These are phyloP conservation scores for Erebia aethiops DNA, from an alignment of 2,888 invertebrate genomes.

Conservation along the genomic window DNA sequence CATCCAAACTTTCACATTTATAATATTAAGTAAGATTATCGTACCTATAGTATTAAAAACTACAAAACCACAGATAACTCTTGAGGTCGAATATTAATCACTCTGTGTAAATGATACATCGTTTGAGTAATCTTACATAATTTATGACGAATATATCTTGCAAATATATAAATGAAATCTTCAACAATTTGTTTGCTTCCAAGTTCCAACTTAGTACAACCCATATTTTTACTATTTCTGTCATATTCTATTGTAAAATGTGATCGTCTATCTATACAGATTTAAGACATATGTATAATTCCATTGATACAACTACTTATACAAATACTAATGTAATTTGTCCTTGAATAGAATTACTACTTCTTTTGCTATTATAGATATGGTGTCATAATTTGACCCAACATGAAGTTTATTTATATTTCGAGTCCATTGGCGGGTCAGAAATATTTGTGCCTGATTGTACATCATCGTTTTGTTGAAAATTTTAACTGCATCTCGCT, in stretches of 20 bases:
- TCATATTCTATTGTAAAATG: no score
- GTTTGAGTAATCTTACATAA: slow-evolving; percentile 1
- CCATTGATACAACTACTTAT: no score
- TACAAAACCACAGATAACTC: slow-evolving; percentile 3
- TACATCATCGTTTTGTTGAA: slow-evolving; percentile 9
- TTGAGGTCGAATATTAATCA: slow-evolving; percentile 9
- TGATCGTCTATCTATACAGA: no score
- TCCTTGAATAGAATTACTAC: background rate
- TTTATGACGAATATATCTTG: background rate
- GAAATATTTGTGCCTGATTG: background rate
- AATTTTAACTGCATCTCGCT: slow-evolving; percentile 34
- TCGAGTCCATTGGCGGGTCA: background rate
- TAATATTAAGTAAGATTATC: no score
- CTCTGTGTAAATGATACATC: background rate
- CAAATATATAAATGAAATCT: no score
- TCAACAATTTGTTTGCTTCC: no score
- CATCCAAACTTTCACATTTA: no score
- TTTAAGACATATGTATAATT: no score
- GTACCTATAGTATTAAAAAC: slow-evolving; percentile 25
- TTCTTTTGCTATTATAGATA: background rate
- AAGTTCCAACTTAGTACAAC: no score
- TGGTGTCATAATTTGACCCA: background rate
- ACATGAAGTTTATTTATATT: background rate
- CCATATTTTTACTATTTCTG: no score
- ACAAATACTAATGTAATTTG: background rate